Conservation (phyloP, 2,888 invertebrate genomes). For the Plagodis pulveraria region DNA sequence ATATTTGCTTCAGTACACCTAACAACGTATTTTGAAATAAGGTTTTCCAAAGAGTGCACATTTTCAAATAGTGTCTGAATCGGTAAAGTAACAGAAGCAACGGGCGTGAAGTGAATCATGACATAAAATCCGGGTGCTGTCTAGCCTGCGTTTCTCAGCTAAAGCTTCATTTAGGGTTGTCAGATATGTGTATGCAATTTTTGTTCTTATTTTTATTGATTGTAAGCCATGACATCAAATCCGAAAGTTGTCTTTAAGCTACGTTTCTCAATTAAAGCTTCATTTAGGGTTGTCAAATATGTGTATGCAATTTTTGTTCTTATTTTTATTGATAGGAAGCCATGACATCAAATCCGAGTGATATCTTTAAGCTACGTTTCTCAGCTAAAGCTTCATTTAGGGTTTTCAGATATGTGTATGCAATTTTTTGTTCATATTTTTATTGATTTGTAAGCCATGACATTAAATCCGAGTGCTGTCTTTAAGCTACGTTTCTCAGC, state of each 20-base stretch:
- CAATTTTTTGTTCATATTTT: background rate
- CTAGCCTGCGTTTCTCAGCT: conserved; percentile 27
- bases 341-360: conserved; percentile 30
- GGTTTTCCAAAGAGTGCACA: conserved; percentile 20
- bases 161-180: conserved; percentile 28
- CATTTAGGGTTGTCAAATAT: conserved; percentile 22
- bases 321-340: conserved; percentile 19
- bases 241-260: conserved; percentile 26
- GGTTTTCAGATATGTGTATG: conserved; percentile 12
- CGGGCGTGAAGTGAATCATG: conserved; percentile 36
- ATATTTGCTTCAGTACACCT: background rate
- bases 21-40: conserved; percentile 16
- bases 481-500: conserved; percentile 6
- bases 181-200: conserved; percentile 1
- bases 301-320: background rate
- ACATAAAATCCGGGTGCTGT: conserved; percentile 28
- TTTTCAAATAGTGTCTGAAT: conserved; percentile 22
- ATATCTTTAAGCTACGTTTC: conserved; percentile 28
- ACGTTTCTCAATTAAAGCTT: conserved; percentile 23
- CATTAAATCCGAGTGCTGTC: conserved; percentile 23
- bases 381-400: conserved; percentile 23
- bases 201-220: background rate
- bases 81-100: conserved; percentile 25
- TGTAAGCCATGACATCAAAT: conserved; percentile 35
- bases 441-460: conserved; percentile 30